Base-by-base conservation (phyloP, 2,888 invertebrate species). In the Petrophora chlorosata region DNA sequence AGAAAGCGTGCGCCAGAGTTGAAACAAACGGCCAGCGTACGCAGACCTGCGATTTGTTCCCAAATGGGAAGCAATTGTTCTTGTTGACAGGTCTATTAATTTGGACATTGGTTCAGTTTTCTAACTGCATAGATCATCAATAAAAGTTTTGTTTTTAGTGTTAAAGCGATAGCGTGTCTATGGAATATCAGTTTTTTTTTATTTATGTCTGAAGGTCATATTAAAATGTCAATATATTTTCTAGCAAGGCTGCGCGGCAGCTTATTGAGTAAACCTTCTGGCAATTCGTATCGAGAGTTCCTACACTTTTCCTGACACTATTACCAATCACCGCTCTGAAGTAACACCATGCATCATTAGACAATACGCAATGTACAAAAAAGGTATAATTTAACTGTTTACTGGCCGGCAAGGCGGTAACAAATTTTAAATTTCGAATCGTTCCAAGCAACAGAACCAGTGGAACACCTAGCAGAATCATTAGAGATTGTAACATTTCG, bases 1-100 rank as follows among this genome's bases (percentile, higher is more conserved):
- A 84, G 86, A 87, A 86, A 86, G 85, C 75, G 79, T 76, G 78
- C 74, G 74, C 77, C 51, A 65, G 69, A 63, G 65, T 57, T 47
- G 56, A 57, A 57, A 47, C 46, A 5, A 34, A 19, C 35, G 29
- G 26, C 23, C 41, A 30, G 29, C 12, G 7, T 29, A 38, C 4
- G 16, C 30, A 33, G 48, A 46, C n/a, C 39, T 25, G 19, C 19
- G 19, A 34, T 32, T 33, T 30, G 35, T 44, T 35, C 5, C n/a
- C 1, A 29, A 39, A 42, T 36, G 14, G 28, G 36, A 23, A 45
- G 40, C 17, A 39, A 60, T 50, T 44, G 42, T 39, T 41, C 35
- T 22, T 26, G 33, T 53, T 49, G 48, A 46, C 12, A 40, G 32
- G 3, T 61, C 52, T 26, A 47, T 43, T 39, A 26, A 30, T 36